Evolutionary conservation across 2,888 invertebrate genomes (phyloP).

Genomic region (Noctua janthina): DNA sequence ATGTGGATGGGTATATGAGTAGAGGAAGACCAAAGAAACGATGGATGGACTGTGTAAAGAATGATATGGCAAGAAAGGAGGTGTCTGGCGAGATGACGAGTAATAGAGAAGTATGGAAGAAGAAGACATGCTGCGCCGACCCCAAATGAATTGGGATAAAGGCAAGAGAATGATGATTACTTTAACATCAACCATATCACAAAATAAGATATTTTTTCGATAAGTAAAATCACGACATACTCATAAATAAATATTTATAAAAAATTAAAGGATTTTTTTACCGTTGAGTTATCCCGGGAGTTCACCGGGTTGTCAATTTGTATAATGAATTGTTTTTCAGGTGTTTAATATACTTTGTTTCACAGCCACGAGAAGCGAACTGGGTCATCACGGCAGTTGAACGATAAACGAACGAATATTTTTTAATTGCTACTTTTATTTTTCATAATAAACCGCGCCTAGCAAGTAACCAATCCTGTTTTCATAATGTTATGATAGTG

Average conservation of each 20-base stretch:
- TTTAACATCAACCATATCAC: not conserved
- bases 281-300: not conserved
- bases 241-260: not conserved
- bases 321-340: slow-evolving; percentile 25
- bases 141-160: too few relatives aligned
- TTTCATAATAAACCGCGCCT: slow-evolving; percentile 5
- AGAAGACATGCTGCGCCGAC: too few relatives aligned
- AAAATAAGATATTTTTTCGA: not conserved
- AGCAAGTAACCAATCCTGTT: not conserved
- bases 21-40: too few relatives aligned
- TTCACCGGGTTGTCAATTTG: slow-evolving; percentile 22
- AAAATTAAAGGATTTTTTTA: not conserved
- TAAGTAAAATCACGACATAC: slow-evolving; percentile 5
- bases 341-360: slow-evolving; percentile 3
- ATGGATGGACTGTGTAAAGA: too few relatives aligned
- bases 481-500: not conserved
- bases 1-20: too few relatives aligned
- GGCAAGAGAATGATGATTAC: too few relatives aligned
- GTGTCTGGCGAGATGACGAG: too few relatives aligned
- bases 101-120: too few relatives aligned
- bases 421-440: slow-evolving; percentile 23
- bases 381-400: slow-evolving; percentile 21
- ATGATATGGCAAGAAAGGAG: too few relatives aligned
- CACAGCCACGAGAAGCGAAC: slow-evolving; percentile 3
- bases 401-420: slow-evolving; percentile 8